These are phyloP conservation scores for Rhinoderma darwinii DNA, from an alignment of 2,113 vertebrate genomes.

Conservation along the genomic window DNA sequence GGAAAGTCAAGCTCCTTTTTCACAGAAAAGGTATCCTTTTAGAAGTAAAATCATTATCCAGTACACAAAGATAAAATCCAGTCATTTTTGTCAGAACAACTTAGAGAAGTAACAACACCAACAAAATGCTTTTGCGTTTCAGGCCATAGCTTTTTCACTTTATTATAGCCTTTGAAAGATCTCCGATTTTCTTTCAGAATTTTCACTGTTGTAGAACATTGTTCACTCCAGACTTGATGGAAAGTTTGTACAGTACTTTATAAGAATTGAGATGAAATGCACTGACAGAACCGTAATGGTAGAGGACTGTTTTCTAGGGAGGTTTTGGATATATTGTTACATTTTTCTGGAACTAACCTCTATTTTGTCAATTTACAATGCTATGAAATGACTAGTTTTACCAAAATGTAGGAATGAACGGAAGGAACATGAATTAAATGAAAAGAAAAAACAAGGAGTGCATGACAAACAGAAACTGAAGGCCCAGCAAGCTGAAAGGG, in stretches of 20 bases:
- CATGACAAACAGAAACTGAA: conserved; percentile 74
- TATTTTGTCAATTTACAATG: not conserved
- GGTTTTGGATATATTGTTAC: not conserved
- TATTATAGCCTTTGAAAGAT: not conserved
- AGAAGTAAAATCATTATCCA: too few species aligned
- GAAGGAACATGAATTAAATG: conserved; percentile 79
- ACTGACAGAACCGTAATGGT: not conserved
- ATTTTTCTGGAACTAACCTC: not conserved
- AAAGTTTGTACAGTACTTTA: not conserved
- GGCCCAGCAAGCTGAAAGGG: conserved; percentile 77
- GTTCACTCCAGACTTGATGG: not conserved
- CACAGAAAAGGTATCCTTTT: too few species aligned
- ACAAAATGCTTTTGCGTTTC: not conserved
- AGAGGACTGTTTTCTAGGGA: not conserved
- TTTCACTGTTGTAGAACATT: not conserved
- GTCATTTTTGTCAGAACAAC: not conserved
- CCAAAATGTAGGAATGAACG: conserved; percentile 77
- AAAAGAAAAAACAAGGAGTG: conserved; percentile 74
- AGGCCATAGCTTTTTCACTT: not conserved
- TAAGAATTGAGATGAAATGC: not conserved
- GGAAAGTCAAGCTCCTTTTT: too few species aligned
- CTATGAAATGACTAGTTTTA: not conserved
- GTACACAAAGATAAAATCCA: too few species aligned
- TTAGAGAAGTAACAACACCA: too few species aligned
- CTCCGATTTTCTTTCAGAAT: not conserved